Percentiles rank a stretch among this genome's conserved stretches.
These are phyloP conservation scores for Cerceris ruficornis DNA, from an alignment of 2,888 invertebrate species.

Conservation along the genomic window DNA sequence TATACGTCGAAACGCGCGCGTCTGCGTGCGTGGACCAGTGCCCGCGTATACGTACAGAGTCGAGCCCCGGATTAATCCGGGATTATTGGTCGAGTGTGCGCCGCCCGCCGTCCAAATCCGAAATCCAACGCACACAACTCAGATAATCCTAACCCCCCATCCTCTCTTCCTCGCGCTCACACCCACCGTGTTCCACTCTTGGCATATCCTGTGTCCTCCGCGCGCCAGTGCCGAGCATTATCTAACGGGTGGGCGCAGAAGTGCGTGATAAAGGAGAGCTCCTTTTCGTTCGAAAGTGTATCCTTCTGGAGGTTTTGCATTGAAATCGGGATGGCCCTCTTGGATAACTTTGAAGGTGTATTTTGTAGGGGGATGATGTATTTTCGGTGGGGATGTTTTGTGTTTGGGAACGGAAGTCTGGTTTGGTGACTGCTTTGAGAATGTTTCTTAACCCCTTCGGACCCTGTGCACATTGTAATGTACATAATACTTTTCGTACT, in stretches of 20 bases:
- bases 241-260: slow-evolving; percentile 65
- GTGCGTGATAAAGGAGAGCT: slow-evolving; percentile 1
- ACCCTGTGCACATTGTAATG: no score
- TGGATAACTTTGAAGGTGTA: background rate
- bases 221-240: slow-evolving; percentile 57
- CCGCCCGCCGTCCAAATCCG: slow-evolving; percentile 76
- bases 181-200: slow-evolving; percentile 53
- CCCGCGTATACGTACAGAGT: slow-evolving; percentile 50
- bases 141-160: slow-evolving; percentile 75
- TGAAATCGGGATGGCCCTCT: background rate
- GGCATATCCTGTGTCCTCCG: slow-evolving; percentile 56
- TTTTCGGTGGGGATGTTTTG: background rate
- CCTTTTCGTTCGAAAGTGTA: background rate
- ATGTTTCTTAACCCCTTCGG: no score
- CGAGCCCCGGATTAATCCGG: slow-evolving; percentile 78
- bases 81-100: slow-evolving; percentile 78
- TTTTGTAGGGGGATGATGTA: background rate
- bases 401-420: no score
- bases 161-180: slow-evolving; percentile 21
- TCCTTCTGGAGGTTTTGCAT: background rate
- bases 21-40: slow-evolving; percentile 10
- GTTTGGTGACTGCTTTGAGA: no score
- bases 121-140: slow-evolving; percentile 80
- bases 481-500: no score
- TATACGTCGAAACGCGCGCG: slow-evolving; percentile 2